phyloP scores from a whole-genome alignment of 2,113 vertebrate species.

The Platysteira castanea region DNA sequence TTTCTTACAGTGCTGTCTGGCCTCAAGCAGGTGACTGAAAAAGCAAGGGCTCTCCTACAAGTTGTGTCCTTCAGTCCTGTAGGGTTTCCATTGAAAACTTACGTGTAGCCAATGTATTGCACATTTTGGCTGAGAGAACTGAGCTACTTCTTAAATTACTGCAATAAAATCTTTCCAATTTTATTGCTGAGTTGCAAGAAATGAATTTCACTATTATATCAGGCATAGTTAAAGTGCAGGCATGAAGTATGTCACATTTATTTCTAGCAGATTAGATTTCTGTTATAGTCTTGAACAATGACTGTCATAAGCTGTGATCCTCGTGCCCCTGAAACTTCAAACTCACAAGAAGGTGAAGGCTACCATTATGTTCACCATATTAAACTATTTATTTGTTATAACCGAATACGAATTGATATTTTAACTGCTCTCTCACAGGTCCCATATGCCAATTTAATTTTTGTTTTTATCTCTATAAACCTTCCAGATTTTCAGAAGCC shows the following conservation, averaged over 20 bases:
- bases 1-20: not conserved
- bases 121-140: not conserved
- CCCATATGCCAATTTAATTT: not conserved
- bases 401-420: not conserved
- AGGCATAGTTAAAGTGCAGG: not conserved
- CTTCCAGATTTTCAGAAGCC: not conserved
- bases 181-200: not conserved
- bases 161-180: not conserved
- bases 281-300: not conserved
- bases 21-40: not conserved
- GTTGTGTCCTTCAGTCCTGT: not conserved
- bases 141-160: not conserved
- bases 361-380: not conserved
- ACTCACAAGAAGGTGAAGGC: not conserved
- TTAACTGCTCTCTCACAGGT: not conserved
- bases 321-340: not conserved
- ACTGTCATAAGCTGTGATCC: accelerated
- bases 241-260: not conserved
- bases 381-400: not conserved
- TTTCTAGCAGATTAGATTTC: not conserved
- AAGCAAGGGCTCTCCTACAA: not conserved
- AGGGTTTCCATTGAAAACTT: not conserved
- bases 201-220: not conserved
- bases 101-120: accelerated
- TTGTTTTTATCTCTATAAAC: not conserved